Conservation (phyloP, 2,888 invertebrate genomes). For the Corbicula japonica region DNA sequence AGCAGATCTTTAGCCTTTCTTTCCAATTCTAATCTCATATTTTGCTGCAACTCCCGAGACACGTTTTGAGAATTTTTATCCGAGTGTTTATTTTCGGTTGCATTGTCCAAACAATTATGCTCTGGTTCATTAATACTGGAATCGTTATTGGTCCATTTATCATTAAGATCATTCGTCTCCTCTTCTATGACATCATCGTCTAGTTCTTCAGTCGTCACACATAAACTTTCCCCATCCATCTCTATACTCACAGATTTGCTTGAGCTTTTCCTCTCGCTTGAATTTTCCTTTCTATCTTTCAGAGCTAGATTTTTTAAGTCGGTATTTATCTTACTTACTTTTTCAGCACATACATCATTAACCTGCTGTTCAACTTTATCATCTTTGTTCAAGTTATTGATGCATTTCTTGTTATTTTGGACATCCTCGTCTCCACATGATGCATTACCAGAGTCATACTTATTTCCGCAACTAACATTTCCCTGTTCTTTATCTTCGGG, state of each 20-base stretch:
- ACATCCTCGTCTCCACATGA: conserved; percentile 65
- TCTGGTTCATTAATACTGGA: conserved; percentile 7
- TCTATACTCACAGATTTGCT: conserved; percentile 85
- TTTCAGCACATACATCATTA: conserved; percentile 76
- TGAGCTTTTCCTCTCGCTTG: conserved; percentile 61
- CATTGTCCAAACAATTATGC: not conserved
- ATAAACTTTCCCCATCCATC: conserved; percentile 86
- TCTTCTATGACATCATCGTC: conserved; percentile 67
- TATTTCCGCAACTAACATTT: conserved; percentile 71
- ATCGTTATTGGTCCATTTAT: conserved; percentile 2
- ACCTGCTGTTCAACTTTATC: conserved; percentile 78
- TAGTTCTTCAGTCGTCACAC: conserved; percentile 83
- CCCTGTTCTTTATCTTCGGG: conserved; percentile 71
- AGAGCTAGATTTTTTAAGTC: conserved; percentile 66
- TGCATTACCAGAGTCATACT: conserved; percentile 77
- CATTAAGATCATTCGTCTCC: conserved; percentile 25
- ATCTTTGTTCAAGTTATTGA: conserved; percentile 62
- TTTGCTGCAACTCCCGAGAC: conserved; percentile 1
- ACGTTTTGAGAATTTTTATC: not conserved
- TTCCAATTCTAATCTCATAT: not conserved
- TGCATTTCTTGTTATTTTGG: conserved; percentile 80
- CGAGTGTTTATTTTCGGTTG: not conserved
- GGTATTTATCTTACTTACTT: conserved; percentile 67
- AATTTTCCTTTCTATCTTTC: not conserved
- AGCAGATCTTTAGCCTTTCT: not conserved